Conservation (phyloP, 2,113 vertebrate genomes). For the Larimichthys crocea region DNA sequence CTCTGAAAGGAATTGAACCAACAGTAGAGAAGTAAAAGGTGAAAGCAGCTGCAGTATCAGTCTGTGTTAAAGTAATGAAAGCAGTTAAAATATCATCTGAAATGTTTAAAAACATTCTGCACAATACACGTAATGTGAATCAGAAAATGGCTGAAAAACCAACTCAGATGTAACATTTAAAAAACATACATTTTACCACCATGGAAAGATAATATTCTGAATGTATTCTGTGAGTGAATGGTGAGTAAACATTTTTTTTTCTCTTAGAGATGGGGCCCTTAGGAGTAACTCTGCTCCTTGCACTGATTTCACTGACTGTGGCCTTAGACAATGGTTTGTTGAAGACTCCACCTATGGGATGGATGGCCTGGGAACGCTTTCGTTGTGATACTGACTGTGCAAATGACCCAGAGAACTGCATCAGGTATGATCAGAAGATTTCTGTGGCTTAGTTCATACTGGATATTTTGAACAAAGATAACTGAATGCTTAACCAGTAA, state of each 20-base stretch:
- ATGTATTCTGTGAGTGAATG: not conserved
- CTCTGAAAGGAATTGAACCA: too few relatives aligned
- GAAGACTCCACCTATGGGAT: slow-evolving; percentile 90
- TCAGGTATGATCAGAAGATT: slow-evolving; percentile 80
- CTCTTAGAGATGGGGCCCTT: slow-evolving; percentile 44
- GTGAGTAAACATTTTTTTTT: not conserved
- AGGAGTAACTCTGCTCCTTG: slow-evolving; percentile 49
- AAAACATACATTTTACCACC: too few relatives aligned
- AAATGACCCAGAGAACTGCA: slow-evolving; percentile 87
- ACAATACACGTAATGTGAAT: too few relatives aligned
- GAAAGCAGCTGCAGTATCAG: too few relatives aligned
- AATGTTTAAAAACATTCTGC: too few relatives aligned
- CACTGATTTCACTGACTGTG: slow-evolving; percentile 48
- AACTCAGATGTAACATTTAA: too few relatives aligned
- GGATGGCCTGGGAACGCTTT: slow-evolving; percentile 93
- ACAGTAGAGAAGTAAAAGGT: too few relatives aligned
- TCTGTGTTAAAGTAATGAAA: too few relatives aligned
- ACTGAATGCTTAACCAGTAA: not conserved
- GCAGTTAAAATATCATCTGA: too few relatives aligned
- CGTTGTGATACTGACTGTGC: slow-evolving; percentile 88
- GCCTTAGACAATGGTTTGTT: slow-evolving; percentile 89
- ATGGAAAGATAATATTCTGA: too few relatives aligned
- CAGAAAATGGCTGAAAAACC: too few relatives aligned
- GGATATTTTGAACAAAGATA: not conserved
- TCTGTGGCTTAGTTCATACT: not conserved